Evolutionary conservation across 2,113 vertebrate species (phyloP), one percentile per base, ranked within the genome.

Genomic region (Girardinichthys multiradiatus): DNA sequence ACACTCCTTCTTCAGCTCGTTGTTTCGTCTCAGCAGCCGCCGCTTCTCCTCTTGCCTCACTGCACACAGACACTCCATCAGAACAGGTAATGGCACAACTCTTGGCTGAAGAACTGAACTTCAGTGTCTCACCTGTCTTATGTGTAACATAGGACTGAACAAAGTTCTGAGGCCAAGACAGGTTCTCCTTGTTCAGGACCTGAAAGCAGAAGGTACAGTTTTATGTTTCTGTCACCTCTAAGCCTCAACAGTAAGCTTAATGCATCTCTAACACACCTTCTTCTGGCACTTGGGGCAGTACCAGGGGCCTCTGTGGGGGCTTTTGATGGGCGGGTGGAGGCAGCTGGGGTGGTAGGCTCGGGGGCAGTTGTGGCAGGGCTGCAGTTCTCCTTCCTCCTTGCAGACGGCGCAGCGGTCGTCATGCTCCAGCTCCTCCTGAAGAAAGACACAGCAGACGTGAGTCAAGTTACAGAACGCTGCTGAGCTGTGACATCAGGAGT

Each of bases 211-310:
- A 29, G 33, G 45, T 29, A 24, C 33, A 59, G 27, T 7, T 1
- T 28, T 9, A 33, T 2, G 21, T 24, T 26, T 24, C 6, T 14
- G 28, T 24, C 7, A 29, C 42, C 2, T 7, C 24, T 39, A 1
- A 4, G 4, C 39, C 4, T 1, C 12, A 0, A 13, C 35, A 9
- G 19, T 7, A 2, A 24, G 19, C 35, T 26, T 8, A n/a, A 30
- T 0, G 10, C 37, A 2, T 26, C 11, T 4, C n/a, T n/a, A 2
- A 30, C 58, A 17, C 39, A 98, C 98, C 96, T 99, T 98, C 92
- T 98, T 97, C 92, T 99, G 98, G 93, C 98, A 99, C 94, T 95
- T 98, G 87, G 97, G 97, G 92, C 98, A 99, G 92, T 96, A 92
- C 98, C 98, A 99, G 71, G 95, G 58, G 7, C 97, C 97, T 81